Percentiles rank a stretch among this genome's conserved stretches.
Conservation (phyloP, 2,888 invertebrate species). For the Bedellia somnulentella region DNA sequence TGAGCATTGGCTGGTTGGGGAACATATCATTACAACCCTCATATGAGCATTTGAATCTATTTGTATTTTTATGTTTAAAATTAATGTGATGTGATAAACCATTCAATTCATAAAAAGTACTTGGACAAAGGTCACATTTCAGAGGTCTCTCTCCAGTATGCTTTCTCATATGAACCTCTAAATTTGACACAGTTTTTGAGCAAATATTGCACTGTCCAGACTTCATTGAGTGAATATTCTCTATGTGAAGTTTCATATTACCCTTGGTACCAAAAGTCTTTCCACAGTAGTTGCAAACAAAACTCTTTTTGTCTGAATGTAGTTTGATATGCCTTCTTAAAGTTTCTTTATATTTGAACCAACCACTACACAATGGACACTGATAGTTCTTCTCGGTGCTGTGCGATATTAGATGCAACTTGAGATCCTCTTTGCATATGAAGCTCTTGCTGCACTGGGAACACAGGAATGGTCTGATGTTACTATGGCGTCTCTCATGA, state of each 20-base stretch:
- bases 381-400: conserved; percentile 26
- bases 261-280: conserved; percentile 44
- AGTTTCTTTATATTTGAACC: conserved; percentile 51
- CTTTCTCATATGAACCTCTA: conserved; percentile 55
- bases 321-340: conserved; percentile 47
- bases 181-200: conserved; percentile 49
- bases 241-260: conserved; percentile 52
- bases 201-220: conserved; percentile 55
- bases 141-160: conserved; percentile 52
- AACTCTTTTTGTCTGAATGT: conserved; percentile 26
- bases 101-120: conserved; percentile 29
- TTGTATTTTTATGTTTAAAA: conserved; percentile 32
- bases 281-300: conserved; percentile 38
- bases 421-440: conserved; percentile 31
- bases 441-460: conserved; percentile 30
- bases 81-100: conserved; percentile 36
- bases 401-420: conserved; percentile 28
- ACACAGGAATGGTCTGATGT: conserved; percentile 26
- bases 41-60: conserved; percentile 28
- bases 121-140: conserved; percentile 36
- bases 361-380: conserved; percentile 37
- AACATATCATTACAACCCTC: conserved; percentile 30
- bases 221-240: conserved; percentile 52
- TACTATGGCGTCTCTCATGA: conserved; percentile 29
- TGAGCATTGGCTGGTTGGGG: conserved; percentile 34